These are phyloP conservation scores for Drepana falcataria DNA, from an alignment of 2,888 invertebrate genomes.

Conservation along the genomic window DNA sequence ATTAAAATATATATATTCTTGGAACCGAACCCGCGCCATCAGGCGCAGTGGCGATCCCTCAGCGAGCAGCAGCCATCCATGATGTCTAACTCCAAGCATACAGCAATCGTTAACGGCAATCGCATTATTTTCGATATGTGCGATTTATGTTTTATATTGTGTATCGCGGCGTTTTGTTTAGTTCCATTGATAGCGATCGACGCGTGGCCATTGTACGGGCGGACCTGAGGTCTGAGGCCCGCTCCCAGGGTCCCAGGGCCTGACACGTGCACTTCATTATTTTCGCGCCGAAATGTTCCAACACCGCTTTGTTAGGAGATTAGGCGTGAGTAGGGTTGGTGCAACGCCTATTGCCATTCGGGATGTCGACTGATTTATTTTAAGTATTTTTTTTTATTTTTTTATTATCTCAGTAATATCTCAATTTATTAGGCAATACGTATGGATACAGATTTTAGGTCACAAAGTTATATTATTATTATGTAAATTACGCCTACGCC, in stretches of 20 bases:
- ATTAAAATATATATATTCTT: too few relatives aligned
- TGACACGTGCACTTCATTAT: conserved; percentile 75
- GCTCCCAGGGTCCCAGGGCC: conserved; percentile 26
- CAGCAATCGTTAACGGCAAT: conserved; percentile 18
- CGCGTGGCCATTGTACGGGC: conserved; percentile 47
- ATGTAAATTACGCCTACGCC: too few relatives aligned
- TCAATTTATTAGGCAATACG: too few relatives aligned
- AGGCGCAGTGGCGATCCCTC: too few relatives aligned
- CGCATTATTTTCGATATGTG: conserved; percentile 15
- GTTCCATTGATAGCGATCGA: conserved; percentile 61
- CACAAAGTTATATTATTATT: too few relatives aligned
- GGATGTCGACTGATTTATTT: conserved; percentile 19
- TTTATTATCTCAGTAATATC: neutral
- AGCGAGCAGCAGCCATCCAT: too few relatives aligned
- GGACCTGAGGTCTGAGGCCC: conserved; percentile 15
- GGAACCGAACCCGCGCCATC: too few relatives aligned
- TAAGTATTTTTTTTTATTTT: conserved; percentile 20
- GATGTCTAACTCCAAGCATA: neutral
- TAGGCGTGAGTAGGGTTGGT: conserved; percentile 60
- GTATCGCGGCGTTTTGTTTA: conserved; percentile 20
- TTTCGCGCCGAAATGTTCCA: conserved; percentile 77
- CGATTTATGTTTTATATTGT: conserved; percentile 52
- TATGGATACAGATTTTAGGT: too few relatives aligned
- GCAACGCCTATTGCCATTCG: conserved; percentile 17
- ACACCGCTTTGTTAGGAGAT: conserved; percentile 74